Conservation (phyloP, 1,140 invertebrate species). For the Drosophila nigrodunni region DNA sequence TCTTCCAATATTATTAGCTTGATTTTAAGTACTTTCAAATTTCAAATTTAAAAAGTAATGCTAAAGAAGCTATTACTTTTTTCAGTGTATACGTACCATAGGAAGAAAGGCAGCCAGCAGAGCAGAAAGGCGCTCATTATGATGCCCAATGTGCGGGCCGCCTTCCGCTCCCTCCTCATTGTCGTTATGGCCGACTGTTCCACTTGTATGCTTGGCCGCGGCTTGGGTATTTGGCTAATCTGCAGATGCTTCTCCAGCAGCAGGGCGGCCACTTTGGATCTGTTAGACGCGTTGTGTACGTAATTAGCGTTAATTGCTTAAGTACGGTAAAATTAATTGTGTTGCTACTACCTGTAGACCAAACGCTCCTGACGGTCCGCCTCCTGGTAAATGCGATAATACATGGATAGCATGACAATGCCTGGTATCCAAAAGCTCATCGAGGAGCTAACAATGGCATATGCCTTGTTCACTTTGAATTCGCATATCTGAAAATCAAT, state of each 20-base stretch:
- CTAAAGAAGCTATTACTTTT: too few species aligned
- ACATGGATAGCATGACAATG: conserved; percentile 97
- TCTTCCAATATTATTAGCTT: too few species aligned
- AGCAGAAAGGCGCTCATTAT: conserved; percentile 97
- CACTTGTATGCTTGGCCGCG: conserved; percentile 87
- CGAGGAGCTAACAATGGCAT: conserved; percentile 95
- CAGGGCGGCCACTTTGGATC: conserved; percentile 93
- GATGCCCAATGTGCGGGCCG: conserved; percentile 96
- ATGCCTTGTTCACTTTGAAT: conserved; percentile 95
- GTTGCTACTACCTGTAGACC: conserved; percentile 89
- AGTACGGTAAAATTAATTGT: conserved; percentile 33
- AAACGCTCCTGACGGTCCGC: conserved; percentile 96
- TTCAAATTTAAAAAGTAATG: too few species aligned
- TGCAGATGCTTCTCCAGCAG: conserved; percentile 94
- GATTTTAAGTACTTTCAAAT: too few species aligned
- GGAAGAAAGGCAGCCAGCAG: conserved; percentile 98
- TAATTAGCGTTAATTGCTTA: conserved; percentile 69
- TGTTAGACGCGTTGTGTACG: conserved; percentile 68
- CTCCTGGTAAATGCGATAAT: conserved; percentile 96
- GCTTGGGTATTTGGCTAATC: conserved; percentile 93
- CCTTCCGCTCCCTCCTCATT: conserved; percentile 96
- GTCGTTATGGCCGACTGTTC: conserved; percentile 88
- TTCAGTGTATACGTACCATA: conserved; percentile 87
- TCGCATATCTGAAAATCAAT: conserved; percentile 86
- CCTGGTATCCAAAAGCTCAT: conserved; percentile 99